Evolutionary conservation across 1,140 invertebrate species (phyloP).

Genomic region (Drosophila hydei): DNA sequence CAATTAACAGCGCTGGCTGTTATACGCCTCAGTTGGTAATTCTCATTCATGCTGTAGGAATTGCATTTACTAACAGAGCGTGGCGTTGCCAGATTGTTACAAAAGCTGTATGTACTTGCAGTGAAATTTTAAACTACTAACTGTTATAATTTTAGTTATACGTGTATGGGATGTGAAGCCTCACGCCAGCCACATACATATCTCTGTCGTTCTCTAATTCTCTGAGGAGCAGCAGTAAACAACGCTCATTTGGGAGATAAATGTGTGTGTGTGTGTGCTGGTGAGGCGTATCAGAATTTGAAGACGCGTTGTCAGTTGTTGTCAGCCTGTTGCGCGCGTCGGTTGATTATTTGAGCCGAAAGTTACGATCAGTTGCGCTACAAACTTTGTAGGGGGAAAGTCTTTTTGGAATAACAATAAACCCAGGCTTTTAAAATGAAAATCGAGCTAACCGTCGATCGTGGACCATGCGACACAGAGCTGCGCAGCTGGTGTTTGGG

Average conservation of each 20-base stretch:
- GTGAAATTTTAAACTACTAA: neutral
- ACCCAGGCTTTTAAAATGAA: constrained; percentile 48
- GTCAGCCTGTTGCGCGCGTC: constrained; percentile 16
- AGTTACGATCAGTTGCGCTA: constrained; percentile 12
- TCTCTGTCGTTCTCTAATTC: neutral
- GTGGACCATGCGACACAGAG: constrained; percentile 56
- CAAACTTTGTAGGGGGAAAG: too few species aligned
- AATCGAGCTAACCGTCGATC: constrained; percentile 59
- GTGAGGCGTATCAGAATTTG: neutral
- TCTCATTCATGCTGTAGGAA: too few species aligned
- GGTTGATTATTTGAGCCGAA: constrained; percentile 4
- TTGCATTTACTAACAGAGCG: too few species aligned
- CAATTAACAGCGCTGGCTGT: too few species aligned
- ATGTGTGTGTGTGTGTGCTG: neutral
- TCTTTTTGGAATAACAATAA: constrained; percentile 1
- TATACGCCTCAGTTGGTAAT: too few species aligned
- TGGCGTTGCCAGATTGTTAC: neutral
- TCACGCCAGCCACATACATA: too few species aligned
- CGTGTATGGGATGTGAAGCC: too few species aligned
- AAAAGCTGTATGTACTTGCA: neutral
- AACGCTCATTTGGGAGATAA: constrained; percentile 10
- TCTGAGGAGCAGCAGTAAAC: constrained; percentile 1
- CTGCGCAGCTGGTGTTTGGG: constrained; percentile 63
- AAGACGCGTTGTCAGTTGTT: constrained; percentile 41
- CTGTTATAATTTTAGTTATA: neutral